Conservation (phyloP, 2,113 vertebrate genomes). For the Centropus unirufus region DNA sequence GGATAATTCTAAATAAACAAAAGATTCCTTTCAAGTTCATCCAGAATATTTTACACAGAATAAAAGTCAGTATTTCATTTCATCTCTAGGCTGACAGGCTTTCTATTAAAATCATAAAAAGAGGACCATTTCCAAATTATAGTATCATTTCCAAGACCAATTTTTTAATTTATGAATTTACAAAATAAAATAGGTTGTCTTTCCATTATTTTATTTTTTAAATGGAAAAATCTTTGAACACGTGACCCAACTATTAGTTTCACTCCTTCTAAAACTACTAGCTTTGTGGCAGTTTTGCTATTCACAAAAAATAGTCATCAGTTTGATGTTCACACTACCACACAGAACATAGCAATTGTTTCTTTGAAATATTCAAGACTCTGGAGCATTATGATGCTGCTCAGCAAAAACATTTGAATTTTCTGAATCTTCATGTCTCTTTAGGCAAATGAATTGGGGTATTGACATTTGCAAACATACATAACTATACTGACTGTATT, state of each 20-base stretch:
- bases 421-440: not conserved
- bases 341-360: not conserved
- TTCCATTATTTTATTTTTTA: not conserved
- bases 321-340: not conserved
- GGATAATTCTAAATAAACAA: not conserved
- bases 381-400: not conserved
- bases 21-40: not conserved
- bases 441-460: not conserved
- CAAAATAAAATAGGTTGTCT: not conserved
- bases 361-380: not conserved
- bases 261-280: no score
- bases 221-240: not conserved
- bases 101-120: not conserved
- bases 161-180: not conserved
- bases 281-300: not conserved
- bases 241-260: not conserved
- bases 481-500: not conserved
- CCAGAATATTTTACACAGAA: not conserved
- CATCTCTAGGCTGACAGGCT: not conserved
- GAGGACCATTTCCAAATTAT: not conserved
- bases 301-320: not conserved
- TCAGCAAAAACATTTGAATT: not conserved
- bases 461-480: not conserved
- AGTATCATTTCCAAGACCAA: not conserved
- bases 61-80: not conserved